These are phyloP conservation scores for Limnephilus lunatus DNA, from an alignment of 2,888 invertebrate genomes.

Conservation along the genomic window DNA sequence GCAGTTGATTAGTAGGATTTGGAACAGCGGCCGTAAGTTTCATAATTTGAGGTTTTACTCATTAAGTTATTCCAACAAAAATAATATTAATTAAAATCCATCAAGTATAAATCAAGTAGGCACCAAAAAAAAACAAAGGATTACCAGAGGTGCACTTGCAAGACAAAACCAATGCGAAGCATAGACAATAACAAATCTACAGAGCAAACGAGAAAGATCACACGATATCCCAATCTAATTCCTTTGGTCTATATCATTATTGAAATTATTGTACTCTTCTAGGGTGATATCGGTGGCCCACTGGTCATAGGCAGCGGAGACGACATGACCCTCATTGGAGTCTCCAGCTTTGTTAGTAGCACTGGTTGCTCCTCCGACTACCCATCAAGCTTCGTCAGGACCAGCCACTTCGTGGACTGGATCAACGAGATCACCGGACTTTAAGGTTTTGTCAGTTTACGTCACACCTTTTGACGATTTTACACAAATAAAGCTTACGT, in stretches of 20 bases:
- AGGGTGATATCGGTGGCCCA: constrained; percentile 61
- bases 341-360: constrained; percentile 57
- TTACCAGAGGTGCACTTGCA: too few species aligned
- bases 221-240: too few species aligned
- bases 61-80: too few species aligned
- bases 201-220: too few species aligned
- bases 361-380: constrained; percentile 36
- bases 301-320: constrained; percentile 12
- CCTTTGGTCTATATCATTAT: not conserved
- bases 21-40: too few species aligned
- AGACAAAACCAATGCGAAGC: too few species aligned
- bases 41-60: too few species aligned
- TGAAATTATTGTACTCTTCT: not conserved
- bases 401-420: constrained; percentile 46
- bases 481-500: not conserved
- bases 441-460: not conserved
- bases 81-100: too few species aligned
- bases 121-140: too few species aligned
- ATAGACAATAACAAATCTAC: too few species aligned
- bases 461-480: not conserved
- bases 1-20: too few species aligned
- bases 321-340: constrained; percentile 63
- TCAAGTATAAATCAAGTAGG: too few species aligned
- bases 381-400: constrained; percentile 54
- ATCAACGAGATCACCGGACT: constrained; percentile 51